Evolutionary conservation across 2,113 vertebrate genomes (phyloP), one percentile per base, ranked within the genome.

Genomic region (Grantiella picta): DNA sequence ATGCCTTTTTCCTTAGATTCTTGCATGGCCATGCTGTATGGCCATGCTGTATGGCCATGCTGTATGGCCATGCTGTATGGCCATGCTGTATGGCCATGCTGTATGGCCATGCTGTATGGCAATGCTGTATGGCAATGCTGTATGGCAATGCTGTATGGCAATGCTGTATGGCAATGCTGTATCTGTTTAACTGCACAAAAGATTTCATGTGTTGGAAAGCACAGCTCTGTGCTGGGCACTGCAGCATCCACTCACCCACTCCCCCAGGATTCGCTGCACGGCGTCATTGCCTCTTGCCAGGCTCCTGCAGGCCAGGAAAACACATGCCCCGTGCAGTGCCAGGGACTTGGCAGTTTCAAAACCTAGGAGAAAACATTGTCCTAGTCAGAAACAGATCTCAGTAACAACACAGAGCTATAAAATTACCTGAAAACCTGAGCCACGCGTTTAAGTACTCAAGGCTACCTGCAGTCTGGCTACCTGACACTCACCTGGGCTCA

Each of bases 281-380:
- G 99, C 99, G 10, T 99, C 99, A 10, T 7, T 97, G 89, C 98
- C 99, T 91, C 98, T 98, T 11, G 96, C 93, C 78, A 95, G 79
- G 59, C 99, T 99, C 47, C 99, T 98, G 86, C 99, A 99, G 31
- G 99, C 99, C 93, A 99, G 96, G 98, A 99, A 98, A 64, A 99
- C 99, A 1, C 98, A 97, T 2, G 99, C 99, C 27, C 99, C 99
- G 0, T 99, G 99, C 59, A 99, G 98, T 49, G 99, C 99, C 40
- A 99, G 99, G 69, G 99, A 99, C 94, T 98, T 99, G 14, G 99
- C 99, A 0, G 99, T 99, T 97, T 99, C 99, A 88, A 99, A 99
- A 92, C 99, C 99, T 99, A 82, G 10, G 70, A 95, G 57, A 95
- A 91, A 98, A 94, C 56, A 96, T 53, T 54, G 57, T 36, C 45